These are phyloP conservation scores for Pyrrhosoma nymphula DNA, from an alignment of 2,888 invertebrate genomes.

Conservation along the genomic window DNA sequence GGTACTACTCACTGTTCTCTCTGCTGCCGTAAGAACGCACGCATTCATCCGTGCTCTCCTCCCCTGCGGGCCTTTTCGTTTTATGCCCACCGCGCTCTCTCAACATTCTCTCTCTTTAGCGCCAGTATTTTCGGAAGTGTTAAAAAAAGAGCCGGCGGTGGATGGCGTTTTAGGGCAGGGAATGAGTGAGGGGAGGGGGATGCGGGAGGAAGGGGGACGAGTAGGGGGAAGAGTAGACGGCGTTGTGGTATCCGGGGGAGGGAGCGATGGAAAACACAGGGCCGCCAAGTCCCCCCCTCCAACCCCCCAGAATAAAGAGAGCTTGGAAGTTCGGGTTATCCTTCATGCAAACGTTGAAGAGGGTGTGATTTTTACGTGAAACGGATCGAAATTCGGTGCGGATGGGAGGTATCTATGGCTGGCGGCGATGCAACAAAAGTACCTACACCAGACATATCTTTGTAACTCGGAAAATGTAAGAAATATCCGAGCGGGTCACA, in stretches of 20 bases:
- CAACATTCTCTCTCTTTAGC: slow-evolving; percentile 53
- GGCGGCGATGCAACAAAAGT: no score
- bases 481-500: no score
- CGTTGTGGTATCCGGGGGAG: not conserved
- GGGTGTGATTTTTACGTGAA: not conserved
- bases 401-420: no score
- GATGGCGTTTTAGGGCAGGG: not conserved
- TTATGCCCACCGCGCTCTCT: not conserved
- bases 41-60: not conserved
- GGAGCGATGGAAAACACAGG: not conserved
- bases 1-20: not conserved
- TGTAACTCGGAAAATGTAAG: no score
- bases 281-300: not conserved
- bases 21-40: not conserved
- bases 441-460: no score
- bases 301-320: not conserved
- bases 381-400: no score
- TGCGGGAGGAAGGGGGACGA: not conserved
- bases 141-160: slow-evolving; percentile 58
- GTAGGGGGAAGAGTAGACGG: not conserved
- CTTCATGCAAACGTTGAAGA: not conserved
- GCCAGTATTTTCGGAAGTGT: slow-evolving; percentile 65
- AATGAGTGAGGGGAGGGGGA: not conserved
- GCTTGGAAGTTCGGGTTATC: not conserved
- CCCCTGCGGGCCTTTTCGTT: not conserved